phyloP scores from a whole-genome alignment of 2,797 vertebrate genomes.

The Holocentrus rufus region DNA sequence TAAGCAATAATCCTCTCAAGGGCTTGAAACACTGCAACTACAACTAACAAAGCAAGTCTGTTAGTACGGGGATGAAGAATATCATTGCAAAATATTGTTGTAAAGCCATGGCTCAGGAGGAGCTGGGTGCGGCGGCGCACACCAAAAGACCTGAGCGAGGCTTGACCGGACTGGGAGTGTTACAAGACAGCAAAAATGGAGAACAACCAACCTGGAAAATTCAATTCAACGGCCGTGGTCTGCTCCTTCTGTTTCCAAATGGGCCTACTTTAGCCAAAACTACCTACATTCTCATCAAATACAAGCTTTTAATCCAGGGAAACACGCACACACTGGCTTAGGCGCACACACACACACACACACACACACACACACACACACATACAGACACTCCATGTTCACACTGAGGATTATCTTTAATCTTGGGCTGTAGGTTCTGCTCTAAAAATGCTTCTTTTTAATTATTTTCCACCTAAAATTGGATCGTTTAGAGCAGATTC shows the following conservation, averaged over 20 bases:
- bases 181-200: conserved; percentile 88
- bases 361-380: conserved; percentile 64
- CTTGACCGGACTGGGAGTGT: conserved; percentile 74
- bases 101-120: conserved; percentile 89
- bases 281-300: conserved; percentile 80
- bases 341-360: conserved; percentile 53
- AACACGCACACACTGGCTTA: conserved; percentile 51
- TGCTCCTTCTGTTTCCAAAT: conserved; percentile 86
- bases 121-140: conserved; percentile 85
- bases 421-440: background rate
- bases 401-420: background rate
- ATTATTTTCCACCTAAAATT: background rate
- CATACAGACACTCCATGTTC: background rate
- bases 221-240: conserved; percentile 86
- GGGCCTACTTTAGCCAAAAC: conserved; percentile 82
- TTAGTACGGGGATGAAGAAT: conserved; percentile 83
- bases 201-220: conserved; percentile 95
- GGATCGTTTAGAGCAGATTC: conserved; percentile 23
- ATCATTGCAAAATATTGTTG: conserved; percentile 96
- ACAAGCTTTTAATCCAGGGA: conserved; percentile 77
- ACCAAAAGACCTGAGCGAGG: conserved; percentile 85
- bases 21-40: background rate
- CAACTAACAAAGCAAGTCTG: too few species aligned
- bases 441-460: conserved; percentile 11
- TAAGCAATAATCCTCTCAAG: background rate